Conservation (phyloP, 2,113 vertebrate genomes). For the Clinocottus analis region DNA sequence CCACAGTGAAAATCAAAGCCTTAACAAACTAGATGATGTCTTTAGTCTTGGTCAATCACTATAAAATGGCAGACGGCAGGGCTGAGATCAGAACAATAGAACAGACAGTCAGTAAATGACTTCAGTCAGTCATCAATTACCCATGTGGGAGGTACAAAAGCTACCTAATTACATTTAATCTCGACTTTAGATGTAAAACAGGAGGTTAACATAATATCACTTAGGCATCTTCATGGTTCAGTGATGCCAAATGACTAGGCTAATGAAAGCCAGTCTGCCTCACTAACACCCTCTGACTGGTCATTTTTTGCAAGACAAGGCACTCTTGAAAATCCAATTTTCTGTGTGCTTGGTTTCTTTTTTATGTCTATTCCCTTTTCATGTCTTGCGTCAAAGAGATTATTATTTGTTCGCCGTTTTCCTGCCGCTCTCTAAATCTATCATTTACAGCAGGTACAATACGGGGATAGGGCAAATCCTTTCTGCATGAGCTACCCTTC, state of each 20-base stretch:
- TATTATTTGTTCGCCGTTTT: constrained; percentile 75
- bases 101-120: constrained; percentile 68
- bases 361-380: constrained; percentile 82
- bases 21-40: constrained; percentile 30
- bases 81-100: constrained; percentile 68
- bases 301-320: constrained; percentile 82
- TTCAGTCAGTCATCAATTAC: constrained; percentile 80
- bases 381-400: constrained; percentile 79
- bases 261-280: constrained; percentile 84
- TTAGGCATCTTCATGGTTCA: constrained; percentile 85
- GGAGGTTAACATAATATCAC: constrained; percentile 87
- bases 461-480: constrained; percentile 77
- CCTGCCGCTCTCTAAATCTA: constrained; percentile 76
- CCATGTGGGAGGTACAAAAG: constrained; percentile 76
- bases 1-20: constrained; percentile 48
- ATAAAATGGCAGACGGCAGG: constrained; percentile 53
- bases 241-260: constrained; percentile 80
- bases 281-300: constrained; percentile 80
- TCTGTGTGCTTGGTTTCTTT: constrained; percentile 79
- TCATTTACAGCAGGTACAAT: constrained; percentile 83
- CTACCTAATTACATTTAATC: constrained; percentile 84
- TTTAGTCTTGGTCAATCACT: constrained; percentile 48
- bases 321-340: constrained; percentile 85
- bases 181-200: constrained; percentile 82
- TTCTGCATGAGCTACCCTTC: constrained; percentile 78